These are phyloP conservation scores for Rhadina sibilatrix DNA, from an alignment of 2,113 vertebrate species.

Conservation along the genomic window DNA sequence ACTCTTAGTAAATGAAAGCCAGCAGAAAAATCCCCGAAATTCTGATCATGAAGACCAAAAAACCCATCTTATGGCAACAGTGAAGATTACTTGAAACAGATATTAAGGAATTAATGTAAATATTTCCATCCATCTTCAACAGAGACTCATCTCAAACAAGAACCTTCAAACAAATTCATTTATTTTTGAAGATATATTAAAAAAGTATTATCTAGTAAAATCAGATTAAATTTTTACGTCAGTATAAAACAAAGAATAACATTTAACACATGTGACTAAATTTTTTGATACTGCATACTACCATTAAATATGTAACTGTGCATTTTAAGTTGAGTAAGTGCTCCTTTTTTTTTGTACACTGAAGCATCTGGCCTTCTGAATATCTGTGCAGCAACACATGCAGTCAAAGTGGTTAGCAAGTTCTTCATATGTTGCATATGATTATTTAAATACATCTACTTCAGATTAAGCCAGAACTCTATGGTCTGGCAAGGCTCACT, in stretches of 20 bases:
- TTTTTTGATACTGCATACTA: background rate
- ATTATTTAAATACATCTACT: background rate
- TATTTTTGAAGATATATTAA: background rate
- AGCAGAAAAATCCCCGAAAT: background rate
- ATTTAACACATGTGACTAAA: background rate
- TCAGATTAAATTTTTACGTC: background rate
- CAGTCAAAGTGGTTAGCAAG: background rate
- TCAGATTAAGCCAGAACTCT: background rate
- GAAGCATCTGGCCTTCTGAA: background rate
- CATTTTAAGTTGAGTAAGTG: background rate
- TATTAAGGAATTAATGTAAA: background rate
- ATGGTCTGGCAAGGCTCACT: background rate
- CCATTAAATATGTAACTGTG: background rate
- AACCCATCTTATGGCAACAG: rapidly evolving
- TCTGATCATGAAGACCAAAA: background rate
- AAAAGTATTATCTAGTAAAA: background rate
- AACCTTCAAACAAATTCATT: background rate
- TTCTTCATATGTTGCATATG: background rate
- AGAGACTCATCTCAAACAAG: background rate
- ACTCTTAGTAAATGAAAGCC: background rate
- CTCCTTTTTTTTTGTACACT: background rate
- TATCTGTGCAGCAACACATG: background rate
- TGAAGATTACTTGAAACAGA: background rate
- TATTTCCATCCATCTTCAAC: background rate
- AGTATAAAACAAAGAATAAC: background rate